Evolutionary conservation across 2,888 invertebrate genomes (phyloP).

Genomic region (Drosophila eohydei): DNA sequence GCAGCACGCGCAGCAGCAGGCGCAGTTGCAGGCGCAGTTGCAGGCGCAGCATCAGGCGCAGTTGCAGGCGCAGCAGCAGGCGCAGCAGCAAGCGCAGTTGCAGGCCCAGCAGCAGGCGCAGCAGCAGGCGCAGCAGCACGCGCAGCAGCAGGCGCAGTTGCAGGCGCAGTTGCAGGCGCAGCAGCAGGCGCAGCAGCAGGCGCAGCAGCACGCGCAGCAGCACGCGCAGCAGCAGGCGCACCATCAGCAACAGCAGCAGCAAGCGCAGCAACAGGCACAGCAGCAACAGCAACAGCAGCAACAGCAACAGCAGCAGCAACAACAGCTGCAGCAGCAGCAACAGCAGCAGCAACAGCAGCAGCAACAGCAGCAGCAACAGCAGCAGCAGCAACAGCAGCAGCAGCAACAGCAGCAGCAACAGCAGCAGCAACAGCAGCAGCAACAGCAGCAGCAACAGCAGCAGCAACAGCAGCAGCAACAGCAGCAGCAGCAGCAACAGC

Average conservation of each 20-base stretch:
- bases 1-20: not conserved
- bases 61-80: not conserved
- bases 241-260: slow-evolving; percentile 6
- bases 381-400: not conserved
- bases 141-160: not conserved
- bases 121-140: not conserved
- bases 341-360: not conserved
- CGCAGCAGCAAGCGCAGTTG: not conserved
- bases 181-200: not conserved
- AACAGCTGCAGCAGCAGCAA: not conserved
- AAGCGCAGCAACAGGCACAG: not conserved
- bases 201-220: not conserved
- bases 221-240: not conserved
- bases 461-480: not conserved
- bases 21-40: not conserved
- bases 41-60: not conserved
- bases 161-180: not conserved
- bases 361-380: not conserved
- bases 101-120: slow-evolving; percentile 3
- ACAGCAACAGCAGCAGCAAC: not conserved
- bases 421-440: not conserved
- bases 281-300: not conserved
- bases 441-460: not conserved
- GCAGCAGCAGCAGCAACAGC: not conserved
- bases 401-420: not conserved